phyloP scores from a whole-genome alignment of 2,797 vertebrate species.

The Gobio occitaniae region DNA sequence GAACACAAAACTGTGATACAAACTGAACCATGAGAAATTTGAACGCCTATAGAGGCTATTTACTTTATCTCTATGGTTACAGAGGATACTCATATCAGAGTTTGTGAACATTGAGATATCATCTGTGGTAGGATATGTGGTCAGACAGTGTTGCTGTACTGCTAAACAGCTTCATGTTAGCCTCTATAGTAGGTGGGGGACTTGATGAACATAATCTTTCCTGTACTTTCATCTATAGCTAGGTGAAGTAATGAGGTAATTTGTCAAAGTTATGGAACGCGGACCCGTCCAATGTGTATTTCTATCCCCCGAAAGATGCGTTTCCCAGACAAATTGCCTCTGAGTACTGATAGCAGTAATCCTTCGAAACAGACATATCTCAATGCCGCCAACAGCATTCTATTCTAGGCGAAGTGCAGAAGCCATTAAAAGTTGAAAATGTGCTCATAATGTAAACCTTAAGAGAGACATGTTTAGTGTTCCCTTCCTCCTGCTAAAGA shows the following conservation, averaged over 20 bases:
- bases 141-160: slow-evolving; percentile 36
- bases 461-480: slow-evolving; percentile 64
- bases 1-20: background rate
- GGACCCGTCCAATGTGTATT: slow-evolving; percentile 64
- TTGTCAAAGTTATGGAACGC: slow-evolving; percentile 69
- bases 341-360: slow-evolving; percentile 74
- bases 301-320: slow-evolving; percentile 67
- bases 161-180: slow-evolving; percentile 41
- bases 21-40: background rate
- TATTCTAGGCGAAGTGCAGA: slow-evolving; percentile 65
- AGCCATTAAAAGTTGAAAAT: slow-evolving; percentile 78
- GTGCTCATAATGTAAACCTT: slow-evolving; percentile 68
- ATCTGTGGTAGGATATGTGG: slow-evolving; percentile 1
- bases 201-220: slow-evolving; percentile 64
- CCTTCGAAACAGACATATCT: slow-evolving; percentile 71
- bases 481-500: slow-evolving; percentile 55
- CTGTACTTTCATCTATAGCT: slow-evolving; percentile 63
- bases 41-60: background rate
- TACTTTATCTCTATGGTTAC: background rate
- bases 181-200: slow-evolving; percentile 42
- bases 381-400: slow-evolving; percentile 62
- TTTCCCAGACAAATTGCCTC: slow-evolving; percentile 74
- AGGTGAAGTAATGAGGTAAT: slow-evolving; percentile 71
- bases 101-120: slow-evolving; percentile 19
- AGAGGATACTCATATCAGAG: background rate